Percentiles rank a stretch among this genome's conserved stretches.
phyloP scores from a whole-genome alignment of 2,888 invertebrate species.

The Phrixothrix hirtus region DNA sequence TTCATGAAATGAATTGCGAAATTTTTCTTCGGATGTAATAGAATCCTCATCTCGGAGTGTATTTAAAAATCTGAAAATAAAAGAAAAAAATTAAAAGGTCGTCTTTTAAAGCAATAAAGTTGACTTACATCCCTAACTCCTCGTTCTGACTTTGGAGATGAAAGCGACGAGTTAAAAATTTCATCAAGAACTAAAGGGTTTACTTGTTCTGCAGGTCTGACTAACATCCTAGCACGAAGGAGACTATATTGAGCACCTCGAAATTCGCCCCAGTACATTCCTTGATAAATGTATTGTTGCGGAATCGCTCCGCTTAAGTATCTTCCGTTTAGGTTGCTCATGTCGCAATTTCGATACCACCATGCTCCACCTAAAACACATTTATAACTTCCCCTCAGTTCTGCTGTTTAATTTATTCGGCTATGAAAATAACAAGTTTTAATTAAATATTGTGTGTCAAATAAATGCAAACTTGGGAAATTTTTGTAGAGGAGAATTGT shows the following conservation, averaged over 20 bases:
- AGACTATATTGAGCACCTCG: slow-evolving; percentile 67
- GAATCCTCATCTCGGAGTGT: too few species aligned
- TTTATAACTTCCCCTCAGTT: slow-evolving; percentile 1
- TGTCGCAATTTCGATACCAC: slow-evolving; percentile 76
- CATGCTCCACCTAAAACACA: slow-evolving; percentile 62
- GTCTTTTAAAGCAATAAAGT: too few species aligned
- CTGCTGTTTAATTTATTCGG: background rate
- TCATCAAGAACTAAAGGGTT: slow-evolving; percentile 9
- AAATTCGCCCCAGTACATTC: slow-evolving; percentile 73
- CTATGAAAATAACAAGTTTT: background rate
- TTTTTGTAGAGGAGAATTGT: too few species aligned
- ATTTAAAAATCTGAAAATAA: too few species aligned
- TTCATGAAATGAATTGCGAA: too few species aligned
- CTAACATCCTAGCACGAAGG: slow-evolving; percentile 66
- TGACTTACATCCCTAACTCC: background rate
- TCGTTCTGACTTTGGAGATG: background rate
- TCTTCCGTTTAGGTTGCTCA: slow-evolving; percentile 70
- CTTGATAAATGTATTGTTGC: slow-evolving; percentile 61
- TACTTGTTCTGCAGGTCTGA: slow-evolving; percentile 59
- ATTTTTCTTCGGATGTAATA: too few species aligned
- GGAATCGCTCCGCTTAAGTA: slow-evolving; percentile 60
- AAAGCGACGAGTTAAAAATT: slow-evolving; percentile 4
- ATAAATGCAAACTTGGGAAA: too few species aligned
- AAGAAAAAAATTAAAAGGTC: too few species aligned
- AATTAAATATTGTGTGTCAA: too few species aligned